These are phyloP conservation scores for Macrobrachium rosenbergii DNA, from an alignment of 1,140 invertebrate species.

Conservation along the genomic window DNA sequence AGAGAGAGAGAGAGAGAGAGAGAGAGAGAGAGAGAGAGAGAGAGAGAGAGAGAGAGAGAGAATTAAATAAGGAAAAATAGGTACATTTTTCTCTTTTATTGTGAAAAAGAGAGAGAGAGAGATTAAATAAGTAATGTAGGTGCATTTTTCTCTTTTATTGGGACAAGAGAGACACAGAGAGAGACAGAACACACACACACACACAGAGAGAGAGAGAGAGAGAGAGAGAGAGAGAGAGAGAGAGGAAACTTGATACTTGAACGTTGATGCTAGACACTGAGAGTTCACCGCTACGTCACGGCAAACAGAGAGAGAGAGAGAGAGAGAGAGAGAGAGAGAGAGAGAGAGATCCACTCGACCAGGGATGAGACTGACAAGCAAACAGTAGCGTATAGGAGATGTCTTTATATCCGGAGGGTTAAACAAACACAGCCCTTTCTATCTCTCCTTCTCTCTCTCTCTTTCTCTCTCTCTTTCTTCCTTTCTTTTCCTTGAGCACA, in stretches of 20 bases:
- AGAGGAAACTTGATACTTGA: no score
- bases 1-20: background rate
- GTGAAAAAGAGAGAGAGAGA: no score
- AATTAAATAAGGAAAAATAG: no score
- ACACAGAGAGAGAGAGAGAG: conserved; percentile 8
- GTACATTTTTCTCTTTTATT: no score
- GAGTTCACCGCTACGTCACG: no score
- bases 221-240: background rate
- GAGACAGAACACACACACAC: no score
- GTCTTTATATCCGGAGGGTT: background rate
- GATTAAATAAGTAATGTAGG: conserved; percentile 26
- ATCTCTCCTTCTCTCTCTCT: background rate
- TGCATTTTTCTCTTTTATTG: conserved; percentile 38
- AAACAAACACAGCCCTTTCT: background rate
- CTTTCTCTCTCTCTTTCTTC: conserved; percentile 27
- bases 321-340: no score
- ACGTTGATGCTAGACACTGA: no score
- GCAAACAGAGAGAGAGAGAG: no score
- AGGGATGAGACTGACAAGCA: no score
- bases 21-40: conserved; percentile 4
- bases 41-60: conserved; percentile 31
- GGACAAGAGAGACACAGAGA: no score
- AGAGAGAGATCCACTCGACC: no score
- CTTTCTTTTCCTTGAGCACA: background rate
- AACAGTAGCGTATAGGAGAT: background rate